A percentile compares a stretch with the other conserved stretches of the same genome.
These are phyloP conservation scores for Drosophila saltans DNA, from an alignment of 1,140 invertebrate species.

Conservation along the genomic window DNA sequence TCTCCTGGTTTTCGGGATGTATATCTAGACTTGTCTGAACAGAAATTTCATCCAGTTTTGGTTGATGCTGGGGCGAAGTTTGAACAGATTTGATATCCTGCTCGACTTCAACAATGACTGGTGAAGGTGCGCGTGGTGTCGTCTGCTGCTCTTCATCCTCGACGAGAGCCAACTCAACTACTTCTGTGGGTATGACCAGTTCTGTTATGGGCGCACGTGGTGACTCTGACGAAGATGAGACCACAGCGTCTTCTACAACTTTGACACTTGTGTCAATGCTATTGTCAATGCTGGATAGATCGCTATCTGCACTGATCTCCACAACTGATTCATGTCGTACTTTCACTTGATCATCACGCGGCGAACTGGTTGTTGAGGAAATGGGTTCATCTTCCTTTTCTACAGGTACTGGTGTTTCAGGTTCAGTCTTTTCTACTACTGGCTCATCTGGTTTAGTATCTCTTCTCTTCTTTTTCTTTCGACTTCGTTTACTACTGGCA, in stretches of 20 bases:
- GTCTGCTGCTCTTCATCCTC: constrained; percentile 84
- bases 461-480: constrained; percentile 83
- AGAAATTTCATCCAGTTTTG: constrained; percentile 79
- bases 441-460: constrained; percentile 46
- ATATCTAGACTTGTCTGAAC: constrained; percentile 83
- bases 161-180: constrained; percentile 85
- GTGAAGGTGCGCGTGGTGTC: constrained; percentile 71
- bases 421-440: constrained; percentile 52
- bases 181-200: constrained; percentile 85
- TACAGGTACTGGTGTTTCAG: constrained; percentile 51
- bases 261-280: constrained; percentile 85
- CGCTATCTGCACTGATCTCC: constrained; percentile 73
- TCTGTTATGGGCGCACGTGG: constrained; percentile 81
- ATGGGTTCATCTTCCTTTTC: constrained; percentile 83
- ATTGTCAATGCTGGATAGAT: constrained; percentile 81
- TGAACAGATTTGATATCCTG: constrained; percentile 85
- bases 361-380: constrained; percentile 48
- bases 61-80: constrained; percentile 85
- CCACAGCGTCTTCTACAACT: constrained; percentile 86
- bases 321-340: constrained; percentile 63
- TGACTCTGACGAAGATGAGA: constrained; percentile 68
- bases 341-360: constrained; percentile 38
- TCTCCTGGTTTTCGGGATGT: constrained; percentile 70
- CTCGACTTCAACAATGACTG: constrained; percentile 33
- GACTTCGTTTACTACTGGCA: constrained; percentile 75